These are phyloP conservation scores for Hypsibius dujardini DNA, from an alignment of 1,140 invertebrate species.

Conservation along the genomic window DNA sequence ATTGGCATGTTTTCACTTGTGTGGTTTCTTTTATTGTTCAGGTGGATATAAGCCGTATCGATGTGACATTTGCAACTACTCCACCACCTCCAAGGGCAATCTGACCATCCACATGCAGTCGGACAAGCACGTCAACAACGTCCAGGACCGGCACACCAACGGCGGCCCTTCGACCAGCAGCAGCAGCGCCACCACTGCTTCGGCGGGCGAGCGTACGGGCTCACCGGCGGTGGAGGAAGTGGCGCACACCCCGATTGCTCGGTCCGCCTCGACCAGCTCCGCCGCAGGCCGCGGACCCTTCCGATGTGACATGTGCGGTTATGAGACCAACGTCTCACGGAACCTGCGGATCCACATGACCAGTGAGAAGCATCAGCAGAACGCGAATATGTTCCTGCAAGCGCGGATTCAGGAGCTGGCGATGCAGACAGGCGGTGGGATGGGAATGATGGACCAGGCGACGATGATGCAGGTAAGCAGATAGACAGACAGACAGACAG, in stretches of 20 bases:
- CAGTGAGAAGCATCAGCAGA: slow-evolving; percentile 93
- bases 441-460: not conserved
- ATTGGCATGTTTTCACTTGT: no score
- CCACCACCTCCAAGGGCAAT: slow-evolving; percentile 98
- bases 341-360: slow-evolving; percentile 91
- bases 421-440: not conserved
- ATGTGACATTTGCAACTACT: slow-evolving; percentile 97
- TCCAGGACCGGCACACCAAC: slow-evolving; percentile 69
- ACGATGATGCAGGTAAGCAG: slow-evolving; percentile 18
- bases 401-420: slow-evolving; percentile 29
- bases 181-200: slow-evolving; percentile 20
- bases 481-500: slow-evolving; percentile 12
- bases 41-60: slow-evolving; percentile 86
- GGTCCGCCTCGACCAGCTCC: slow-evolving; percentile 22
- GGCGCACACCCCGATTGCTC: slow-evolving; percentile 24
- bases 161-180: slow-evolving; percentile 24
- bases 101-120: slow-evolving; percentile 99
- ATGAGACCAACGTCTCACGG: slow-evolving; percentile 88
- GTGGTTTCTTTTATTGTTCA: no score
- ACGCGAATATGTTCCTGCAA: slow-evolving; percentile 45
- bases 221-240: not conserved
- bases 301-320: slow-evolving; percentile 91
- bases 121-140: slow-evolving; percentile 97
- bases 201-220: slow-evolving; percentile 9
- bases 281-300: slow-evolving; percentile 20